A percentile compares a stretch with the other conserved stretches of the same genome.
These are phyloP conservation scores for Drepana arcuata DNA, from an alignment of 1,140 invertebrate species.

Conservation along the genomic window DNA sequence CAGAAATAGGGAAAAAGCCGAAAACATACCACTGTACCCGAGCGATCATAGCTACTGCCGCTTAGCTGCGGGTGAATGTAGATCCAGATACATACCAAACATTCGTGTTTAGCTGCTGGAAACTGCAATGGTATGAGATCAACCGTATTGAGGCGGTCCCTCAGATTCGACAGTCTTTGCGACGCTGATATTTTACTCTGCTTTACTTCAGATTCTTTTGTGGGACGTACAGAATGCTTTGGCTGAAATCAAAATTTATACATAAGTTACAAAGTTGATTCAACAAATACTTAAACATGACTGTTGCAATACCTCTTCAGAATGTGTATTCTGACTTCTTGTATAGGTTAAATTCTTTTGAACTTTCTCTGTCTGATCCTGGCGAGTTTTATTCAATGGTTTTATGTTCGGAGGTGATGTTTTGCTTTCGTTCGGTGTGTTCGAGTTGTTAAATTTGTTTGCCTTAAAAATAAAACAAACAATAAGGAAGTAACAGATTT, in stretches of 20 bases:
- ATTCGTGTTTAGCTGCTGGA: conserved; percentile 42
- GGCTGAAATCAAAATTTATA: conserved; percentile 22
- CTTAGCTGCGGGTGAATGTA: too few species aligned
- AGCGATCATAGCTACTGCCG: too few species aligned
- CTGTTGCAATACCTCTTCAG: conserved; percentile 20
- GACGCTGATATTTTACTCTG: conserved; percentile 49
- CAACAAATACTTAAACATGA: not conserved
- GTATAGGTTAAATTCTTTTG: conserved; percentile 12
- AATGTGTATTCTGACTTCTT: conserved; percentile 15
- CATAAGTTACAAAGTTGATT: conserved; percentile 4
- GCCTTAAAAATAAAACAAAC: conserved; percentile 15
- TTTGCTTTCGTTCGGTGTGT: conserved; percentile 43
- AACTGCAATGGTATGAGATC: conserved; percentile 55
- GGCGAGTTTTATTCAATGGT: conserved; percentile 13
- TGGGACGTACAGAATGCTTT: conserved; percentile 43
- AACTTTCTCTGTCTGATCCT: conserved; percentile 20
- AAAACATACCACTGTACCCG: too few species aligned
- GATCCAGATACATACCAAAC: conserved; percentile 34
- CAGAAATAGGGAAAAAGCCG: too few species aligned
- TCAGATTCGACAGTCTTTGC: conserved; percentile 49
- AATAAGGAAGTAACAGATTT: too few species aligned
- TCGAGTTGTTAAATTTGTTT: conserved; percentile 42
- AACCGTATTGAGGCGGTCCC: conserved; percentile 50
- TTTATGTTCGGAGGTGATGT: conserved; percentile 19
- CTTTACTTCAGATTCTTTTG: conserved; percentile 38